Evolutionary conservation across 2,888 invertebrate species (phyloP).

Genomic region (Thysanoteuthis rhombus): DNA sequence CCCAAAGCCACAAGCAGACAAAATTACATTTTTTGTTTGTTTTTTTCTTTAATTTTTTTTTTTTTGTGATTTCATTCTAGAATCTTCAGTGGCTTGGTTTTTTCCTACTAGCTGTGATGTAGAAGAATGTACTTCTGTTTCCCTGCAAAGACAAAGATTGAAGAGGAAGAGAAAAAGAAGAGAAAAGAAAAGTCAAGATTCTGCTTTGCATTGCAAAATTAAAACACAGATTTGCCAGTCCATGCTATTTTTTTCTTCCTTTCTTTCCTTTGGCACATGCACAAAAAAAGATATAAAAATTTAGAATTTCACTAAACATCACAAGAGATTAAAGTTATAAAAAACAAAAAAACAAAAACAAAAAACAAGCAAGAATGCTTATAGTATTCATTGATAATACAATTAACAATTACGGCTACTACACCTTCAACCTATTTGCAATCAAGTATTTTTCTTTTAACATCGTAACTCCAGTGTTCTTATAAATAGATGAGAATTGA

Average conservation of each 20-base stretch:
- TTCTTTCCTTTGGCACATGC: background rate
- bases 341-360: no score
- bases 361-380: background rate
- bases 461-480: no score
- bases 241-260: background rate
- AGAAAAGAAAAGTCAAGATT: background rate
- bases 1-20: background rate
- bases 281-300: background rate
- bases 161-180: background rate
- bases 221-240: background rate
- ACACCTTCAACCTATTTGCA: no score
- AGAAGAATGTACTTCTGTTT: background rate
- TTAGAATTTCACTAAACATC: background rate
- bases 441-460: no score
- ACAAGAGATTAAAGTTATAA: background rate
- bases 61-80: background rate
- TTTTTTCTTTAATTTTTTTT: background rate
- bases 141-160: background rate
- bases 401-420: no score
- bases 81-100: background rate
- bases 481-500: no score
- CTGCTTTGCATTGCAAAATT: background rate
- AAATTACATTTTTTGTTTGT: background rate
- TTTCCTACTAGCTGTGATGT: conserved; percentile 12
- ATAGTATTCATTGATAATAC: no score